Percentiles rank a stretch among this genome's conserved stretches.
phyloP scores from a whole-genome alignment of 1,140 invertebrate species.

The Tyrophagus putrescentiae region DNA sequence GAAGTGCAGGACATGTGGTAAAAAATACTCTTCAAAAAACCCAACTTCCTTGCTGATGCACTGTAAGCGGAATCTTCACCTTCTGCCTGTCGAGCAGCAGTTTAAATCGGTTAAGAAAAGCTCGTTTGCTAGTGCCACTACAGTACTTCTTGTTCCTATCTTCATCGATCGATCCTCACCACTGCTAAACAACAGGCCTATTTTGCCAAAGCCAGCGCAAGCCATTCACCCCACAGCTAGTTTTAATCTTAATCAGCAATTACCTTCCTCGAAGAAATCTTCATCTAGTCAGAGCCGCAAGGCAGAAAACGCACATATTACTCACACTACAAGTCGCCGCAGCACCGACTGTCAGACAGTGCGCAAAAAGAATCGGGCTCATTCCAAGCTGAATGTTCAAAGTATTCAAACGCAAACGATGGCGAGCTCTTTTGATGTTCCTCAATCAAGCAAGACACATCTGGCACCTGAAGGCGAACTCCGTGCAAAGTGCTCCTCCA shows the following conservation, averaged over 20 bases:
- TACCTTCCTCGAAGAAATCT: neutral
- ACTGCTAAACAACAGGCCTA: neutral
- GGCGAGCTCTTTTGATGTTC: neutral
- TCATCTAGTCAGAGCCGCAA: neutral
- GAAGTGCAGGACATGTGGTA: constrained; percentile 15
- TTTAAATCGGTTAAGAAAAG: constrained; percentile 4
- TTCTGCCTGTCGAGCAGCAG: constrained; percentile 4
- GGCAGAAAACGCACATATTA: neutral
- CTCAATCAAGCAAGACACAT: neutral
- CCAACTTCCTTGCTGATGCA: constrained; percentile 18
- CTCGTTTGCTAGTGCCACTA: neutral
- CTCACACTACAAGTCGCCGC: neutral
- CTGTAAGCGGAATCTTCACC: constrained; percentile 19
- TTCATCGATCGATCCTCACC: too few species aligned
- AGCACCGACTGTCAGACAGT: constrained; percentile 19
- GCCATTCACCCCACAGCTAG: neutral
- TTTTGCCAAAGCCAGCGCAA: neutral
- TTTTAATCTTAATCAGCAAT: neutral
- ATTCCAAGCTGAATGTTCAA: neutral
- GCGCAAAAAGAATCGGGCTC: constrained; percentile 5
- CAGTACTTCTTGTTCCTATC: too few species aligned
- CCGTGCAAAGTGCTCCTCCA: neutral
- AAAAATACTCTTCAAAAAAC: constrained; percentile 18
- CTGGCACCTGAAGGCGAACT: neutral
- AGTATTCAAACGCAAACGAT: constrained; percentile 20